Percentiles rank a stretch among this genome's conserved stretches.
phyloP scores from a whole-genome alignment of 2,113 vertebrate species.

The Zapus hudsonius region DNA sequence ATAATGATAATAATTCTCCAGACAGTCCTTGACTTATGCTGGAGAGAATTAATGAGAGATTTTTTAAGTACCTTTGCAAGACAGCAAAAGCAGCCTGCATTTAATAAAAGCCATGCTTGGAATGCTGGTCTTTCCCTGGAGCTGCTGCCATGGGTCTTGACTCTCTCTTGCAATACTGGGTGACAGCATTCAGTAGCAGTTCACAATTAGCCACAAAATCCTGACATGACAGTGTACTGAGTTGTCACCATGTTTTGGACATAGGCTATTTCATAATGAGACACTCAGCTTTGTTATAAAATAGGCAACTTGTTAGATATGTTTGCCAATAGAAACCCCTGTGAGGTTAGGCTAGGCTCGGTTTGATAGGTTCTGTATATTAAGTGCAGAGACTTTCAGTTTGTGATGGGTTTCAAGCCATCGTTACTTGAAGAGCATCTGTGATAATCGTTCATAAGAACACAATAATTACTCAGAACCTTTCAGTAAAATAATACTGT shows the following conservation, averaged over 20 bases:
- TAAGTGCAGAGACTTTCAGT: not conserved
- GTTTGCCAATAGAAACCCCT: not conserved
- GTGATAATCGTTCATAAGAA: not conserved
- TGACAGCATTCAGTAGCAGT: not conserved
- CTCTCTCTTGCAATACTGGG: not conserved
- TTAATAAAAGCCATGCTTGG: not conserved
- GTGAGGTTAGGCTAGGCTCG: not conserved
- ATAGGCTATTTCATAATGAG: not conserved
- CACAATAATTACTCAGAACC: not conserved
- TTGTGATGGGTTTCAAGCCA: not conserved
- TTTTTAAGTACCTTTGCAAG: not conserved
- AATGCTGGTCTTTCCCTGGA: not conserved
- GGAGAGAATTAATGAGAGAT: not conserved
- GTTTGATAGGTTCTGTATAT: not conserved
- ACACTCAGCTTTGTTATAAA: not conserved
- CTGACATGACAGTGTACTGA: not conserved
- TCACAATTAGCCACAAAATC: not conserved
- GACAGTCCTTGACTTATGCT: not conserved
- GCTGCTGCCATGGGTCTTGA: not conserved
- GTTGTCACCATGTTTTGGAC: not conserved
- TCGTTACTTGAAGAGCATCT: not conserved
- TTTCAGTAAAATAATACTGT: not conserved
- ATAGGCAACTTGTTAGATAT: not conserved
- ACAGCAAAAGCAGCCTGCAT: not conserved
- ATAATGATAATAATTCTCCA: not conserved